Percentiles rank a stretch among this genome's conserved stretches.
Conservation (phyloP, 2,888 invertebrate genomes). For the Harpalus rufipes region DNA sequence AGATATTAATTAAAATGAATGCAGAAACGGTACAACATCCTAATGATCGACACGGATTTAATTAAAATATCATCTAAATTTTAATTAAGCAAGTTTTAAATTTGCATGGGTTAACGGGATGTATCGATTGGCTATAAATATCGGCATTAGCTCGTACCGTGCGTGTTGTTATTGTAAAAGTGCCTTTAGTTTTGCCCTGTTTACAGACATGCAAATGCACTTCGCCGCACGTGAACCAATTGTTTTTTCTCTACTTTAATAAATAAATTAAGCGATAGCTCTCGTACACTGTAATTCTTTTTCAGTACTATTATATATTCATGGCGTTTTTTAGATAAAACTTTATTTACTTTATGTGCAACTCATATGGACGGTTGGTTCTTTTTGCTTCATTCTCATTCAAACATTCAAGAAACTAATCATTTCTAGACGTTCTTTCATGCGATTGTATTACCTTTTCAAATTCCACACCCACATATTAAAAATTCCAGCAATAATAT, state of each 20-base stretch:
- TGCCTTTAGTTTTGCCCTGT: conserved; percentile 46
- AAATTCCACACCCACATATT: not conserved
- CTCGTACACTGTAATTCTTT: conserved; percentile 15
- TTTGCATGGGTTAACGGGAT: conserved; percentile 47
- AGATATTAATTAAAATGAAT: conserved; percentile 50
- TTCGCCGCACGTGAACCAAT: conserved; percentile 34
- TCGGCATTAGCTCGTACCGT: conserved; percentile 12
- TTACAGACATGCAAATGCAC: conserved; percentile 51
- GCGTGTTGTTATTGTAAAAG: conserved; percentile 48
- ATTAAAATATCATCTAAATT: conserved; percentile 64
- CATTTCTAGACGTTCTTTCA: not conserved
- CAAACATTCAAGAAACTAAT: conserved; percentile 9
- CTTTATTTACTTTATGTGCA: conserved; percentile 38
- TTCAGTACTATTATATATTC: conserved; percentile 42
- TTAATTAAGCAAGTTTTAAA: conserved; percentile 48
- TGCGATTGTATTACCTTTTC: not conserved
- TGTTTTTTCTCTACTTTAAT: conserved; percentile 43
- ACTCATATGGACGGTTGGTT: conserved; percentile 10
- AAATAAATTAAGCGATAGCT: conserved; percentile 52
- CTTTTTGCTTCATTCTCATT: conserved; percentile 34
- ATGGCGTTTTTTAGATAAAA: conserved; percentile 42
- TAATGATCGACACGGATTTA: conserved; percentile 49
- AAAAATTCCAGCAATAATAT: too few relatives aligned
- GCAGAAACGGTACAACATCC: conserved; percentile 4
- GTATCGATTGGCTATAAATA: conserved; percentile 28